Percentiles rank a stretch among this genome's conserved stretches.
phyloP scores from a whole-genome alignment of 2,797 vertebrate species.

The Onychomys torridus region DNA sequence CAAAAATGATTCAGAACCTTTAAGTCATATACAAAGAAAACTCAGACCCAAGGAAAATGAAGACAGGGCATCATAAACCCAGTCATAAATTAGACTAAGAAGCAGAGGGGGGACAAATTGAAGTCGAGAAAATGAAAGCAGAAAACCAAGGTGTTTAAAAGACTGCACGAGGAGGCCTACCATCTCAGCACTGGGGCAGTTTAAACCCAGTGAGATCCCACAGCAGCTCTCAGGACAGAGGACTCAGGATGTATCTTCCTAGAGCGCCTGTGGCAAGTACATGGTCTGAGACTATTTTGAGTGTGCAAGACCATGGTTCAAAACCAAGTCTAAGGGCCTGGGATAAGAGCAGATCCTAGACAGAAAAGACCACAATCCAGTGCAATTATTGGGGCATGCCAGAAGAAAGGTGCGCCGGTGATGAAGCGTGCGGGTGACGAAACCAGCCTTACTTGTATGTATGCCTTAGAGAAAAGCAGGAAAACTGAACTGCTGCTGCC shows the following conservation, averaged over 20 bases:
- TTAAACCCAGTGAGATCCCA: not conserved
- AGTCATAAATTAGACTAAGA: not conserved
- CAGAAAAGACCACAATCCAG: not conserved
- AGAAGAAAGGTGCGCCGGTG: not conserved
- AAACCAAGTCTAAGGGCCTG: not conserved
- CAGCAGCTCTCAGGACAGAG: not conserved
- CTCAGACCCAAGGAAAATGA: not conserved
- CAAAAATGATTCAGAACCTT: not conserved
- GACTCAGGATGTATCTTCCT: not conserved
- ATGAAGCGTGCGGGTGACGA: not conserved
- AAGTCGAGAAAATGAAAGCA: not conserved
- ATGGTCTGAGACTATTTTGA: not conserved
- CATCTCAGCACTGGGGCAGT: not conserved
- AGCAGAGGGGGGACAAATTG: not conserved
- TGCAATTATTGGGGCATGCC: not conserved
- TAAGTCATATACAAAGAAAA: not conserved
- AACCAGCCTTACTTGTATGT: not conserved
- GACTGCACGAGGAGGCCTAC: not conserved
- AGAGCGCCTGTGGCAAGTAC: not conserved
- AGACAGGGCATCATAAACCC: not conserved
- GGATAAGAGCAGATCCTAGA: not conserved
- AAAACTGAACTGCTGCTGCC: not conserved
- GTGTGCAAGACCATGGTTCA: not conserved
- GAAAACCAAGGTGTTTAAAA: not conserved
- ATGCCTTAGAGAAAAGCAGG: not conserved